Percentiles rank a stretch among this genome's conserved stretches.
These are phyloP conservation scores for Phymorhynchus buccinoides DNA, from an alignment of 1,140 invertebrate species.

Conservation along the genomic window DNA sequence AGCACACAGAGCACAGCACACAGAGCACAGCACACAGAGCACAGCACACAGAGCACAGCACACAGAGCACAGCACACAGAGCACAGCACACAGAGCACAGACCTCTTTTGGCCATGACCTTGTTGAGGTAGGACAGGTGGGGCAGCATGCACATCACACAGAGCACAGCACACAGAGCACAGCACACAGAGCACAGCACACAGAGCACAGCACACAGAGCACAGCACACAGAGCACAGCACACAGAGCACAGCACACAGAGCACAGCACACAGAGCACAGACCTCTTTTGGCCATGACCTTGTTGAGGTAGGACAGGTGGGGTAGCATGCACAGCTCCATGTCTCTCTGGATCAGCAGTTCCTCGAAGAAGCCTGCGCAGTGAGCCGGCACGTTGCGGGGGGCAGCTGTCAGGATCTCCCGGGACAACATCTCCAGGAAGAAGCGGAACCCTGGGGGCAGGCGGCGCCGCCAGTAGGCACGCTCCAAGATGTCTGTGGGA, in stretches of 20 bases:
- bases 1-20: neutral
- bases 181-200: too few species aligned
- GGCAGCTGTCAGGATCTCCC: neutral
- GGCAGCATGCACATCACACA: neutral
- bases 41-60: neutral
- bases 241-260: neutral
- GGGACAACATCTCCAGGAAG: slow-evolving; percentile 23
- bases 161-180: too few species aligned
- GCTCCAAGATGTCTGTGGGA: neutral
- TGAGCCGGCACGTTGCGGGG: neutral
- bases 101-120: too few species aligned
- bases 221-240: too few species aligned
- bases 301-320: slow-evolving; percentile 17
- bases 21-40: neutral
- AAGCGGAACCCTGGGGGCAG: slow-evolving; percentile 30
- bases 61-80: neutral
- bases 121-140: neutral
- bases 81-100: too few species aligned
- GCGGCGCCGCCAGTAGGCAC: slow-evolving; percentile 17
- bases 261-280: neutral
- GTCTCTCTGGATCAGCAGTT: slow-evolving; percentile 19
- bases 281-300: neutral
- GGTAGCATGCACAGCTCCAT: slow-evolving; percentile 9
- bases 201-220: too few species aligned
- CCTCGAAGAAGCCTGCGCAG: neutral